These are phyloP conservation scores for Melangyna quadrimaculata DNA, from an alignment of 2,888 invertebrate genomes.

Conservation along the genomic window DNA sequence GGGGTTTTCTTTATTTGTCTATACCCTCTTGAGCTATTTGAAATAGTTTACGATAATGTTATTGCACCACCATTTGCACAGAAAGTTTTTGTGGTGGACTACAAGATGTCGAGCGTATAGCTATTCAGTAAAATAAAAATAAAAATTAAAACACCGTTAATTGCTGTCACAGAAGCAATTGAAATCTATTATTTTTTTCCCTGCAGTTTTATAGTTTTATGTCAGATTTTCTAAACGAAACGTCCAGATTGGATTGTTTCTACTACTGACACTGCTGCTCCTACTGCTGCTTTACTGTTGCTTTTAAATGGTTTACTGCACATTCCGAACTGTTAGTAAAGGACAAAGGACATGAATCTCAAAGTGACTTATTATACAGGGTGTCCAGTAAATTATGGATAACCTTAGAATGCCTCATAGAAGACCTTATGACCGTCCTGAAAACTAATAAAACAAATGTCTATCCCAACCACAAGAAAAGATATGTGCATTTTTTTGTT, in stretches of 20 bases:
- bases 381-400: too few relatives aligned
- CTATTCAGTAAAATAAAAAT: not conserved
- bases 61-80: too few relatives aligned
- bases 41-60: conserved; percentile 22
- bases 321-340: not conserved
- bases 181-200: conserved; percentile 40
- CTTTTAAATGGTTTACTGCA: not conserved
- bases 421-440: too few relatives aligned
- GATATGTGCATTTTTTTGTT: too few relatives aligned
- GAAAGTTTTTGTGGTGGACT: not conserved
- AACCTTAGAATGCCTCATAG: too few relatives aligned
- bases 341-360: conserved; percentile 12
- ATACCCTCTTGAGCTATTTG: conserved; percentile 1
- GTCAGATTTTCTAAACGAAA: not conserved
- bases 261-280: not conserved
- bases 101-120: not conserved
- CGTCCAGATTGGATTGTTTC: not conserved
- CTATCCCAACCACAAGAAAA: too few relatives aligned
- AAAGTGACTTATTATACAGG: conserved; percentile 12
- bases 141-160: not conserved
- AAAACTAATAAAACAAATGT: too few relatives aligned
- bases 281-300: not conserved
- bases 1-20: not conserved
- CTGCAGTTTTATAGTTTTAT: not conserved
- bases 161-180: conserved; percentile 30